Conservation (phyloP, 2,888 invertebrate genomes). For the Mythimna vitellina region DNA sequence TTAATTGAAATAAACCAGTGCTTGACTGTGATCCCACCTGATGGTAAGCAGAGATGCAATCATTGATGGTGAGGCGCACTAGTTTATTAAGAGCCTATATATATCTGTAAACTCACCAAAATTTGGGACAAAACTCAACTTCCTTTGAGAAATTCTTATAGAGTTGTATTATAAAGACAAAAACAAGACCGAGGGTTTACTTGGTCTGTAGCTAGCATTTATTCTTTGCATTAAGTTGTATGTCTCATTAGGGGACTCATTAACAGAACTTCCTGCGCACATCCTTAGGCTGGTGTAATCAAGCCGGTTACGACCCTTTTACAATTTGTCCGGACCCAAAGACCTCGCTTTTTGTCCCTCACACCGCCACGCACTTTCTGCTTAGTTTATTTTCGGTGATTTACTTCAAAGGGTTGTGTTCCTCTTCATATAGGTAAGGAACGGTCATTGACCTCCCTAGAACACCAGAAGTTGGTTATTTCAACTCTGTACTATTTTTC, state of each 20-base stretch:
- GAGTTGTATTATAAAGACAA: not conserved
- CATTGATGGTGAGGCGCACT: too few relatives aligned
- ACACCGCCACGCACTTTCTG: constrained; percentile 30
- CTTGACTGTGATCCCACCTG: too few relatives aligned
- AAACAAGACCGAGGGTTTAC: not conserved
- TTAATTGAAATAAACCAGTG: too few relatives aligned
- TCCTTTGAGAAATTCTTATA: too few relatives aligned
- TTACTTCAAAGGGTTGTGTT: constrained; percentile 17
- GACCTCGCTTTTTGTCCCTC: constrained; percentile 38
- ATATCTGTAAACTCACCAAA: too few relatives aligned
- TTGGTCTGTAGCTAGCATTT: not conserved
- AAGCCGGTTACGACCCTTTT: constrained; percentile 42
- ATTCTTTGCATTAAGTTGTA: constrained; percentile 40
- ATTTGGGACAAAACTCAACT: too few relatives aligned
- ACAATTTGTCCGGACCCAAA: constrained; percentile 30
- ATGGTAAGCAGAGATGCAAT: too few relatives aligned
- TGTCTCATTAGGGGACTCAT: constrained; percentile 47
- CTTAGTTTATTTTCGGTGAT: constrained; percentile 31
- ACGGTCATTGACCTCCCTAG: not conserved
- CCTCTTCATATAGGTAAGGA: not conserved
- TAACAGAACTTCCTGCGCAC: constrained; percentile 41
- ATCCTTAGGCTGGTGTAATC: constrained; percentile 49
- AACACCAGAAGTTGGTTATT: too few relatives aligned
- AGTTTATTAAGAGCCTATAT: too few relatives aligned
- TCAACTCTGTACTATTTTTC: too few relatives aligned